A percentile compares a stretch with the other conserved stretches of the same genome.
Conservation (phyloP, 2,113 vertebrate genomes). For the Limnothrissa miodon region DNA sequence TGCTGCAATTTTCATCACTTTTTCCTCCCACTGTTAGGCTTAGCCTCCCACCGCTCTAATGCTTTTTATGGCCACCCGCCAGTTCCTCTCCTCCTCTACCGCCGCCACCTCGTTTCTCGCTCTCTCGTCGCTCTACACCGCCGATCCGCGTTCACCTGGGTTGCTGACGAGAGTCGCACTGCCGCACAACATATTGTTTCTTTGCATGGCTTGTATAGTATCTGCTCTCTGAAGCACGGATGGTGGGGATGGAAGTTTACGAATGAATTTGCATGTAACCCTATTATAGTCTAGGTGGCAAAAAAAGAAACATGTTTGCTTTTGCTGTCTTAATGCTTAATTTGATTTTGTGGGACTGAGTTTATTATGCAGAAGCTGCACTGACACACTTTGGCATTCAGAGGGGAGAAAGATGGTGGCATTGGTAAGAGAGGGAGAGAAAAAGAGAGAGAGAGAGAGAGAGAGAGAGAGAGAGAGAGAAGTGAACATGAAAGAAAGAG, state of each 20-base stretch:
- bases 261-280: neutral
- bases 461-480: neutral
- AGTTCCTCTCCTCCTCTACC: neutral
- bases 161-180: neutral
- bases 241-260: neutral
- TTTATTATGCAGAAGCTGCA: neutral
- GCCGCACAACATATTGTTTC: neutral
- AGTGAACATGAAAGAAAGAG: neutral
- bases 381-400: neutral
- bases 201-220: neutral
- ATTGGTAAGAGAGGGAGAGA: neutral
- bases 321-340: neutral
- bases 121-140: neutral
- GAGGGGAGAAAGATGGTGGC: neutral
- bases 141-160: neutral
- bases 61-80: conserved; percentile 18
- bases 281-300: neutral
- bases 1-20: conserved; percentile 13
- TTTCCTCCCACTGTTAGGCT: neutral
- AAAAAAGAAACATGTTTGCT: neutral
- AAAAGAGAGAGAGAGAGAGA: neutral
- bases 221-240: neutral
- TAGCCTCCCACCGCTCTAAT: neutral
- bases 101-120: neutral
- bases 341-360: neutral